phyloP scores from a whole-genome alignment of 2,113 vertebrate species.

The Cynocephalus volans region DNA sequence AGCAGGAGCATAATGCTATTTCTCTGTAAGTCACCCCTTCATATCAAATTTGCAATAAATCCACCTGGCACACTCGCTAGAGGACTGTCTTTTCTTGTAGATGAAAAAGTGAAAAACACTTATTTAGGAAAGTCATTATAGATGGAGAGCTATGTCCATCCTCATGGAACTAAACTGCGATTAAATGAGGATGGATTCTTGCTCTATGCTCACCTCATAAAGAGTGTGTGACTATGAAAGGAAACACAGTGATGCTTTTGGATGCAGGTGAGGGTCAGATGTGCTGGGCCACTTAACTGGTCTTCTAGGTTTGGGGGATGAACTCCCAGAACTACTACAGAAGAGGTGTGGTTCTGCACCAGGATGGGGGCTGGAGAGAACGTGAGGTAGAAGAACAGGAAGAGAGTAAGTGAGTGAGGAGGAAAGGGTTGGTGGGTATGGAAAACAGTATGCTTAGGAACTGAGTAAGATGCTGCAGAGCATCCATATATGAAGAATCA shows the following conservation, averaged over 20 bases:
- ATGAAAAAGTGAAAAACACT: conserved; percentile 63
- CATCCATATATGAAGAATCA: neutral
- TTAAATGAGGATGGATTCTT: conserved; percentile 51
- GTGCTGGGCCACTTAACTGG: neutral
- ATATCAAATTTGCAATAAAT: conserved; percentile 69
- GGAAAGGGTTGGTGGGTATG: neutral
- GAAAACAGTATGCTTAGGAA: neutral
- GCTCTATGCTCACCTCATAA: neutral
- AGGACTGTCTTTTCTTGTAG: conserved; percentile 62
- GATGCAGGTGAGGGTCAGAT: neutral
- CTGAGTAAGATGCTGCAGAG: neutral
- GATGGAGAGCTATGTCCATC: conserved; percentile 10
- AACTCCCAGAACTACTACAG: neutral
- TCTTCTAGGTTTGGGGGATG: neutral
- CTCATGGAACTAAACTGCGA: neutral
- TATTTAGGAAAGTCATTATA: conserved; percentile 41
- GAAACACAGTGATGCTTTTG: neutral
- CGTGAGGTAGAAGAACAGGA: neutral
- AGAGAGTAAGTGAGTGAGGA: neutral
- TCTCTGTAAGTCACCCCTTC: conserved; percentile 60
- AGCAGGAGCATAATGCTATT: neutral
- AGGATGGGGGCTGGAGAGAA: neutral
- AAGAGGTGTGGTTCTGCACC: neutral
- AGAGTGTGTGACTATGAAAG: neutral
- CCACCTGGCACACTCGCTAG: conserved; percentile 53